A percentile compares a stretch with the other conserved stretches of the same genome.
These are phyloP conservation scores for Scalopus aquaticus DNA, from an alignment of 2,113 vertebrate species.

Conservation along the genomic window DNA sequence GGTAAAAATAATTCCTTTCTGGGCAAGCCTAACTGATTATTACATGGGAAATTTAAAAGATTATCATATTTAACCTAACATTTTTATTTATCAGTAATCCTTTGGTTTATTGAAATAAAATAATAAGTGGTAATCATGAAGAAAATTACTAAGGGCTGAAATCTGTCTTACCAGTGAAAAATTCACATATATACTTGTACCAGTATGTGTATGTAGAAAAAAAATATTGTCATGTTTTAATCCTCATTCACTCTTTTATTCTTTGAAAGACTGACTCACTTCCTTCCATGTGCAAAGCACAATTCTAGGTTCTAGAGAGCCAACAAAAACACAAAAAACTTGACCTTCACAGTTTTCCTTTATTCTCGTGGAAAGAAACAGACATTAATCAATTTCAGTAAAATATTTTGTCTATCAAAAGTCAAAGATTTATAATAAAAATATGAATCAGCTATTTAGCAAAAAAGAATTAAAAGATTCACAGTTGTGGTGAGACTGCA, in stretches of 20 bases:
- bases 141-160: slow-evolving; percentile 53
- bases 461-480: slow-evolving; percentile 11
- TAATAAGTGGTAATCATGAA: slow-evolving; percentile 37
- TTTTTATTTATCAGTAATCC: slow-evolving; percentile 49
- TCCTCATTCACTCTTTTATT: background rate
- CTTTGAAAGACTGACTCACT: background rate
- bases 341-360: background rate
- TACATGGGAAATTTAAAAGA: slow-evolving; percentile 41
- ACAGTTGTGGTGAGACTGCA: background rate
- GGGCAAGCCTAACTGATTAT: background rate
- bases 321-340: background rate
- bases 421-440: background rate
- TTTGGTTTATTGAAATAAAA: background rate
- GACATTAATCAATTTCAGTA: background rate
- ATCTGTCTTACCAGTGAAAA: slow-evolving; percentile 34
- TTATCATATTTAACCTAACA: slow-evolving; percentile 58
- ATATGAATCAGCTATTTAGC: background rate
- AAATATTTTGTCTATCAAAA: background rate
- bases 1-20: slow-evolving; percentile 36
- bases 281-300: background rate
- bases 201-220: background rate
- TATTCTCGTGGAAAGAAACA: background rate
- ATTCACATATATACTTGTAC: background rate
- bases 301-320: background rate
- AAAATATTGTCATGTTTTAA: background rate